phyloP scores from a whole-genome alignment of 2,888 invertebrate species.

The Hybos culiciformis region DNA sequence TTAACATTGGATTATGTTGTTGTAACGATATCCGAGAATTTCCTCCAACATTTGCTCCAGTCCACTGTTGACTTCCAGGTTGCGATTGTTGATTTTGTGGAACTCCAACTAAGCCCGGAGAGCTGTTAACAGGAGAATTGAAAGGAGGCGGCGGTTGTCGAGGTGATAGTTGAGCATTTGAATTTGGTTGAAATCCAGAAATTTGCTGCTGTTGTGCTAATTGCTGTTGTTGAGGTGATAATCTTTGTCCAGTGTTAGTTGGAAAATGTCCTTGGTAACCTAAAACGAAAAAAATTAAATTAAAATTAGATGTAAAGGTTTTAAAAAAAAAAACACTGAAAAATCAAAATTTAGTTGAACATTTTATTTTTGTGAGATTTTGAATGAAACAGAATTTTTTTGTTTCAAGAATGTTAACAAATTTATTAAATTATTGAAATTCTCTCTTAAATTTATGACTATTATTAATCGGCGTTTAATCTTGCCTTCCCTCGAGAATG shows the following conservation, averaged over 20 bases:
- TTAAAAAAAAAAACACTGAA: not conserved
- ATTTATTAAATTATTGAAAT: too few relatives aligned
- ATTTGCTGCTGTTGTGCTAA: constrained; percentile 24
- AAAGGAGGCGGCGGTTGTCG: constrained; percentile 26
- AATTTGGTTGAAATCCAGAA: constrained; percentile 20
- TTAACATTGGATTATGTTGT: constrained; percentile 81
- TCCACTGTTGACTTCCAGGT: constrained; percentile 17
- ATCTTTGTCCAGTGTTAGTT: constrained; percentile 29
- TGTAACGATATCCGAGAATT: constrained; percentile 42
- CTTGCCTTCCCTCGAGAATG: too few relatives aligned
- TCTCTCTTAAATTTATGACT: too few relatives aligned
- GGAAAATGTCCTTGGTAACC: constrained; percentile 30
- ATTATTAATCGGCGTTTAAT: too few relatives aligned
- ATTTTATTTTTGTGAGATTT: too few relatives aligned
- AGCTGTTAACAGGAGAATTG: constrained; percentile 14
- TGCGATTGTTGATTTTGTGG: constrained; percentile 28
- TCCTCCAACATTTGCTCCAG: constrained; percentile 14
- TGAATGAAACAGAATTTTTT: too few relatives aligned
- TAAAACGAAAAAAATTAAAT: constrained; percentile 10
- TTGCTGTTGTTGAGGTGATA: constrained; percentile 33
- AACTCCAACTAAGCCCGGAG: too few relatives aligned
- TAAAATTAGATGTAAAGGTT: not conserved
- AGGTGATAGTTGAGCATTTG: constrained; percentile 33
- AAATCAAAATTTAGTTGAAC: too few relatives aligned
- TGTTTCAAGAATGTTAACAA: too few relatives aligned